phyloP scores from a whole-genome alignment of 1,140 invertebrate species.

The Olivierus martensii region DNA sequence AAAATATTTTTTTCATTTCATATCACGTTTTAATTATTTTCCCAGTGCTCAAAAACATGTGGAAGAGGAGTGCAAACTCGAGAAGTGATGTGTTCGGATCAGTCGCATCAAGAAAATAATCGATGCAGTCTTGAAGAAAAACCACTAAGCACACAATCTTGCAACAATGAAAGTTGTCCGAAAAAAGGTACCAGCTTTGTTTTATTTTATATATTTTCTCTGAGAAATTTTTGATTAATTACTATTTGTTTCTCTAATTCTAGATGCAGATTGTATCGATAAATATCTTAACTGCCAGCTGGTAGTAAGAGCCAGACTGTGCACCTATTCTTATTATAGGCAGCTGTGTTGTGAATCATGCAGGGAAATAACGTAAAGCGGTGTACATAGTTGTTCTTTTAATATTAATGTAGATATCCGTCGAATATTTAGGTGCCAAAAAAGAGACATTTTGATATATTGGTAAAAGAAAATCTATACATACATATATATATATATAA shows the following conservation, averaged over 20 bases:
- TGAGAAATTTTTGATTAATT: too few relatives aligned
- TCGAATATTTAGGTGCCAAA: too few relatives aligned
- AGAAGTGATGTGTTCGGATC: conserved; percentile 42
- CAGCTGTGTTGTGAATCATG: conserved; percentile 61
- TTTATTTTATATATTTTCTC: too few relatives aligned
- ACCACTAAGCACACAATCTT: conserved; percentile 40
- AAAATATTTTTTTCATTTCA: too few relatives aligned
- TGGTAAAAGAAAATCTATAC: too few relatives aligned
- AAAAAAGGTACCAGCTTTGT: conserved; percentile 1
- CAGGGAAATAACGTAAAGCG: conserved; percentile 2
- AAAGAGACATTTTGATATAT: too few relatives aligned
- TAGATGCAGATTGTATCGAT: conserved; percentile 47
- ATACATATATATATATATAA: too few relatives aligned
- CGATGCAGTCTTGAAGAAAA: conserved; percentile 40
- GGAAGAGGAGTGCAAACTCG: conserved; percentile 45
- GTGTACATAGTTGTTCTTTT: too few relatives aligned
- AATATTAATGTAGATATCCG: too few relatives aligned
- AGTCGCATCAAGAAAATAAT: conserved; percentile 31
- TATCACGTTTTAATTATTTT: too few relatives aligned
- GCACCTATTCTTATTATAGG: conserved; percentile 63
- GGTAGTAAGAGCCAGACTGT: conserved; percentile 60
- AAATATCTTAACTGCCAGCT: conserved; percentile 54
- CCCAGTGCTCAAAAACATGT: conserved; percentile 39
- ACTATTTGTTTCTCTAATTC: conserved; percentile 12
- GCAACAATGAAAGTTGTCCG: conserved; percentile 45